phyloP scores from a whole-genome alignment of 2,113 vertebrate species.

The Cranoglanis bouderius region DNA sequence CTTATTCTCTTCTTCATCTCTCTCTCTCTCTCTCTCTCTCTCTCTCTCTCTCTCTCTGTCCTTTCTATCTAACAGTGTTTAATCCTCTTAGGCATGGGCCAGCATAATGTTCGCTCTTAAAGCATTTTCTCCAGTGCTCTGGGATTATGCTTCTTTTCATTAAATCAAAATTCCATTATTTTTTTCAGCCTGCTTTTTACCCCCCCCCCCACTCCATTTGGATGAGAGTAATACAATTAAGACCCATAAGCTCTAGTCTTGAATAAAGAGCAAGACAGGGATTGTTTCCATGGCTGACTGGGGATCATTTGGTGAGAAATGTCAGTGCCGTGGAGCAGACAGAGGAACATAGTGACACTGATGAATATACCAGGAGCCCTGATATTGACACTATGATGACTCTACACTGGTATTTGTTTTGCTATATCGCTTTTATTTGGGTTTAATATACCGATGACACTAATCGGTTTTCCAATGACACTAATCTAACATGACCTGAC shows the following conservation, averaged over 20 bases:
- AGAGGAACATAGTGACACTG: neutral
- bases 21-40: neutral
- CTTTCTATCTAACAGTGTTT: slow-evolving; percentile 33
- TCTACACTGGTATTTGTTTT: neutral
- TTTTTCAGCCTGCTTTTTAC: slow-evolving; percentile 42
- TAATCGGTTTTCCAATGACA: too few relatives aligned
- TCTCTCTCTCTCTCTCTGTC: neutral
- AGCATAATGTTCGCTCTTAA: slow-evolving; percentile 55
- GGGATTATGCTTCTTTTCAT: slow-evolving; percentile 66
- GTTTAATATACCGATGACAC: neutral
- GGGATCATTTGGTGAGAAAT: slow-evolving; percentile 52
- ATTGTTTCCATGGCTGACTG: slow-evolving; percentile 64
- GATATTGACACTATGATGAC: neutral
- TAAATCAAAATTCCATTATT: slow-evolving; percentile 72
- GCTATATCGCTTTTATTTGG: neutral
- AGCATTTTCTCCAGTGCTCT: slow-evolving; percentile 64
- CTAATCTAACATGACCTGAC: neutral
- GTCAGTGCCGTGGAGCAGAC: slow-evolving; percentile 33
- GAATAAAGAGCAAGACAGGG: slow-evolving; percentile 61
- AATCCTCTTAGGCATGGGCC: slow-evolving; percentile 53
- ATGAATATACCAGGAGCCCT: neutral
- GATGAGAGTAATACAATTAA: slow-evolving; percentile 74
- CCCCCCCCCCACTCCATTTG: slow-evolving; percentile 25
- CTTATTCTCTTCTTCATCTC: neutral
- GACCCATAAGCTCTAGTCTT: slow-evolving; percentile 68